Percentiles rank a stretch among this genome's conserved stretches.
phyloP scores from a whole-genome alignment of 2,888 invertebrate genomes.

The Andrena bucephala region DNA sequence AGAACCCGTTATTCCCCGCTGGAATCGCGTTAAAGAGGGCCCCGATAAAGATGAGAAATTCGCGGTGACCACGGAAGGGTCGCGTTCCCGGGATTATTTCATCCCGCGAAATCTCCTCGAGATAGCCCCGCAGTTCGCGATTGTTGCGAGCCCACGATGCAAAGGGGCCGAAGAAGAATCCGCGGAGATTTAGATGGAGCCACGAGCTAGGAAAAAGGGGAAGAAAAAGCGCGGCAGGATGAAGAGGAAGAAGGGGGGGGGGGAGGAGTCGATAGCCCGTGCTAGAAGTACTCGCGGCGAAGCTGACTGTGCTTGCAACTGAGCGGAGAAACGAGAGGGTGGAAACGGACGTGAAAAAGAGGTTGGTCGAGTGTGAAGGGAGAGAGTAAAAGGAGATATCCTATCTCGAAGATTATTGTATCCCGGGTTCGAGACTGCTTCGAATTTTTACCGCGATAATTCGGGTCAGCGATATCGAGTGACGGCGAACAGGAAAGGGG shows the following conservation, averaged over 20 bases:
- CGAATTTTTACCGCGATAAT: constrained; percentile 61
- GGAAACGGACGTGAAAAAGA: constrained; percentile 27
- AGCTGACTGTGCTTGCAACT: constrained; percentile 27
- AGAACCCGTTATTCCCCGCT: constrained; percentile 20
- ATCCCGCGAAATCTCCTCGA: constrained; percentile 58
- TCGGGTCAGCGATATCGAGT: constrained; percentile 56
- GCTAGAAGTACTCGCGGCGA: constrained; percentile 16
- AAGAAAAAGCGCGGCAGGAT: constrained; percentile 1
- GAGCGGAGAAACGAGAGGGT: constrained; percentile 17
- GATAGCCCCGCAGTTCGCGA: constrained; percentile 61
- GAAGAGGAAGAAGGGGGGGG: not conserved
- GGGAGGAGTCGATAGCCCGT: constrained; percentile 23
- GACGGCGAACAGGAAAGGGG: constrained; percentile 21
- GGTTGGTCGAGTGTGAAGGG: constrained; percentile 18
- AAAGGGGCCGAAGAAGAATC: constrained; percentile 33
- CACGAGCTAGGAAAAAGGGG: not conserved
- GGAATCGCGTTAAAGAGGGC: constrained; percentile 29
- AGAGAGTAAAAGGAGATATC: constrained; percentile 27
- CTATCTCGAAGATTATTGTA: constrained; percentile 65
- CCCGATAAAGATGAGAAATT: constrained; percentile 53
- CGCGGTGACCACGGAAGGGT: constrained; percentile 33
- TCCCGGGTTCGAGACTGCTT: constrained; percentile 39
- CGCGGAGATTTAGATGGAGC: constrained; percentile 38
- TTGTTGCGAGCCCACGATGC: constrained; percentile 58
- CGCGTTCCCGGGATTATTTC: constrained; percentile 49